phyloP scores from a whole-genome alignment of 1,140 invertebrate species.

The Drosophila carrolli region DNA sequence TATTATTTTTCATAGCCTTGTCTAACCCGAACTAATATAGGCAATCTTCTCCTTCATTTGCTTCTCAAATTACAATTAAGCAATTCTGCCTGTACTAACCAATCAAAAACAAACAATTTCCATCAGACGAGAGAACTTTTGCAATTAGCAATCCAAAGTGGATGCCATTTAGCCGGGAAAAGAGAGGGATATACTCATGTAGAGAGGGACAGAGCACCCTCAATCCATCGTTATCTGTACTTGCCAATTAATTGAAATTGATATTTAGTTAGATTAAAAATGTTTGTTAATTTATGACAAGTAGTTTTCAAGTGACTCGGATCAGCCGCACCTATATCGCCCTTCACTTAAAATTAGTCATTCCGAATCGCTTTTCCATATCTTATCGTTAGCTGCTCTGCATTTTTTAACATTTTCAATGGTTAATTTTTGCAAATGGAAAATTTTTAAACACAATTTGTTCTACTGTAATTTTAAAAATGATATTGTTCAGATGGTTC shows the following conservation, averaged over 20 bases:
- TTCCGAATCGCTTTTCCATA: constrained; percentile 11
- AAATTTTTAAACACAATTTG: not conserved
- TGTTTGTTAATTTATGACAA: constrained; percentile 48
- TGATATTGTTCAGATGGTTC: no score
- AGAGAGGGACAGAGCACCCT: constrained; percentile 8
- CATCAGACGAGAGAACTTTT: constrained; percentile 28
- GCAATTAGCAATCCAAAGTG: constrained; percentile 34
- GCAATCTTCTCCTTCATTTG: constrained; percentile 17
- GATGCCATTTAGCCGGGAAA: constrained; percentile 22
- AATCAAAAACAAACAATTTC: constrained; percentile 36
- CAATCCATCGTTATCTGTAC: constrained; percentile 26
- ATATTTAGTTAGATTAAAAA: constrained; percentile 40
- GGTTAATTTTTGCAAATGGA: not conserved
- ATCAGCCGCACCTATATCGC: constrained; percentile 19
- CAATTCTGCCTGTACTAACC: constrained; percentile 24
- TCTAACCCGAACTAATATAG: not conserved
- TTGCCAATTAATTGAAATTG: constrained; percentile 49
- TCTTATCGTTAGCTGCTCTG: constrained; percentile 23
- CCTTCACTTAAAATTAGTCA: constrained; percentile 13
- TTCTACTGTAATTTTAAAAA: no score
- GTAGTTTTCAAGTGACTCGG: constrained; percentile 34
- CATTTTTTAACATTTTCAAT: not conserved
- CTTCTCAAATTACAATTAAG: constrained; percentile 33
- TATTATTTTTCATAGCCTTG: not conserved
- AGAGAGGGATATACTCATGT: not conserved